These are phyloP conservation scores for Mythimna lalbum DNA, from an alignment of 2,888 invertebrate genomes.

Conservation along the genomic window DNA sequence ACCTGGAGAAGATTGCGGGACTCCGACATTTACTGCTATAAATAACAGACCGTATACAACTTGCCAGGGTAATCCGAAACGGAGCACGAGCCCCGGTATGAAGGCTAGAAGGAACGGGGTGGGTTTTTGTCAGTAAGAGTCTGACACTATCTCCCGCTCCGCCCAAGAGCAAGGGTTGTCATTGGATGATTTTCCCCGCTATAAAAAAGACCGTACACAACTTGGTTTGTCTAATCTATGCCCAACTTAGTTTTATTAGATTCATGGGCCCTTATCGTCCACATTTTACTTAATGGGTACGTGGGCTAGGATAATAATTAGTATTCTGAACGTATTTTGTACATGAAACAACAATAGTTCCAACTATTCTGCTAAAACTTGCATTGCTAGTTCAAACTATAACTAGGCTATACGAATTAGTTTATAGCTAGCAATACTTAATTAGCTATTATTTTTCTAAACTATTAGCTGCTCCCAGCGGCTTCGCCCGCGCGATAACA, in stretches of 20 bases:
- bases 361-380: slow-evolving; percentile 43
- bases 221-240: not conserved
- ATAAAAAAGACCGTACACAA: not conserved
- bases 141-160: no score
- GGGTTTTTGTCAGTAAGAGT: no score
- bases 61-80: no score
- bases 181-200: no score
- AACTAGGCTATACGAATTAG: not conserved
- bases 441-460: no score
- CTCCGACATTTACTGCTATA: no score
- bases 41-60: not conserved
- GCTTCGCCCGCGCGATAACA: no score
- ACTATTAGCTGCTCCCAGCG: no score
- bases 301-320: slow-evolving; percentile 45
- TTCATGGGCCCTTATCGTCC: slow-evolving; percentile 40
- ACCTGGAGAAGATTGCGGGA: no score
- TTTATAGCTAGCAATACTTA: not conserved
- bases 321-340: slow-evolving; percentile 49
- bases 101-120: no score
- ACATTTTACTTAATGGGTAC: slow-evolving; percentile 34
- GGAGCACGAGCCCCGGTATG: no score
- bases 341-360: slow-evolving; percentile 48
- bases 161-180: no score
- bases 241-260: slow-evolving; percentile 26
- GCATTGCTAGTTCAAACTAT: slow-evolving; percentile 7